phyloP scores from a whole-genome alignment of 2,113 vertebrate genomes.

The Cryptotis parvus region DNA sequence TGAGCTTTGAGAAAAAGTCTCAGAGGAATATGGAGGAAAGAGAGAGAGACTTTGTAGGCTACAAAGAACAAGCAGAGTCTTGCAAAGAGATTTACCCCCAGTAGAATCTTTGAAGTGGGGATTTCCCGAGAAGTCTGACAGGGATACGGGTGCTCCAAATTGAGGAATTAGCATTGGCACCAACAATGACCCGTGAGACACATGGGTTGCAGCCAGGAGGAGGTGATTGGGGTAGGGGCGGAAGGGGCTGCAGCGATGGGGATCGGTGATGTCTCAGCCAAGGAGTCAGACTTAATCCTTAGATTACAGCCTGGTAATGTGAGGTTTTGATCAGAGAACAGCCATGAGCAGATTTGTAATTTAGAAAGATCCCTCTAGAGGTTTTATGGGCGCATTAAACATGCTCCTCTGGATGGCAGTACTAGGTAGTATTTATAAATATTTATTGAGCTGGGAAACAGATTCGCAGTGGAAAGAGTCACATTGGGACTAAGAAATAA shows the following conservation, averaged over 20 bases:
- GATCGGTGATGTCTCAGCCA: background rate
- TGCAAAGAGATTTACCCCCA: background rate
- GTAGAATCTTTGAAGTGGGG: background rate
- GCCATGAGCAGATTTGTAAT: background rate
- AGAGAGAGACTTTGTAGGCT: background rate
- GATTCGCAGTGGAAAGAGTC: too few species aligned
- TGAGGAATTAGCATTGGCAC: background rate
- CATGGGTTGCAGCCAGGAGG: background rate
- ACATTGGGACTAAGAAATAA: too few species aligned
- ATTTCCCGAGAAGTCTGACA: background rate
- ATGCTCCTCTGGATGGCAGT: background rate
- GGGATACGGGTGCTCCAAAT: background rate
- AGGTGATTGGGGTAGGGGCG: background rate
- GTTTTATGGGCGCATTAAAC: conserved; percentile 36
- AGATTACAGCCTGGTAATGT: background rate
- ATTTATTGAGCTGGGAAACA: conserved; percentile 31
- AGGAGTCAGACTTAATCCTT: background rate
- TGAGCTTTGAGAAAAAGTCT: background rate
- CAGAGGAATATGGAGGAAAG: background rate
- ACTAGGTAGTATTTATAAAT: background rate
- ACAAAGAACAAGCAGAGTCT: background rate
- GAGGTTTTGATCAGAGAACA: background rate
- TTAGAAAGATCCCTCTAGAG: conserved; percentile 12
- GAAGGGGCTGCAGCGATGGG: background rate
- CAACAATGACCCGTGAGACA: background rate